These are phyloP conservation scores for Pilophorus perplexus DNA, from an alignment of 2,888 invertebrate genomes.

Conservation along the genomic window DNA sequence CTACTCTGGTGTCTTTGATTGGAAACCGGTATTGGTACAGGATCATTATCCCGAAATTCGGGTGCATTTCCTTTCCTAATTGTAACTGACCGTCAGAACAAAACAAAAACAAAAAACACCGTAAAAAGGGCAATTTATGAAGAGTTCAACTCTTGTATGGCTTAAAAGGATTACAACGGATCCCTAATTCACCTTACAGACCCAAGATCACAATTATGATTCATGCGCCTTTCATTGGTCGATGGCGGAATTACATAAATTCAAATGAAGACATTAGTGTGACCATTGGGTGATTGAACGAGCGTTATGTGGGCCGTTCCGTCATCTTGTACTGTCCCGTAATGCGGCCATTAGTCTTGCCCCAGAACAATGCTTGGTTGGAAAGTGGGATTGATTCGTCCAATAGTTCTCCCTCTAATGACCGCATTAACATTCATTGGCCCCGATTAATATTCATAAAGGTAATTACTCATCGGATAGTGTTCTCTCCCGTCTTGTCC, in stretches of 20 bases:
- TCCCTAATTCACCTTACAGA: no score
- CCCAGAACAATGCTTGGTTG: constrained; percentile 17
- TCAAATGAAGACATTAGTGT: constrained; percentile 25
- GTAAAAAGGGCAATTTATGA: no score
- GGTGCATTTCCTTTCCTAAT: no score
- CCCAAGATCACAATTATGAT: constrained; percentile 7
- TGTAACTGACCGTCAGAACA: no score
- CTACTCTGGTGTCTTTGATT: no score
- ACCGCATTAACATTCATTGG: constrained; percentile 40
- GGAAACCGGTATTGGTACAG: no score
- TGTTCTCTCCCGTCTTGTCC: neutral
- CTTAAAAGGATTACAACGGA: no score
- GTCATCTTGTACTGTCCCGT: neutral
- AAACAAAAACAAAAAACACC: no score
- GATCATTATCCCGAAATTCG: no score
- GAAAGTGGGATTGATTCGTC: constrained; percentile 40
- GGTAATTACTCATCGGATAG: constrained; percentile 35
- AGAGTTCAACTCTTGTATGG: no score
- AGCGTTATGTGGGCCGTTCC: constrained; percentile 6
- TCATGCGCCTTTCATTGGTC: constrained; percentile 6
- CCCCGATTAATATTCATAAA: constrained; percentile 43
- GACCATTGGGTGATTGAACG: constrained; percentile 22
- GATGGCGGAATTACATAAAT: constrained; percentile 4
- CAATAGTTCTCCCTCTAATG: constrained; percentile 29
- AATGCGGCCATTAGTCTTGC: constrained; percentile 32